Evolutionary conservation across 2,888 invertebrate genomes (phyloP).

Genomic region (Harpalus rufipes): DNA sequence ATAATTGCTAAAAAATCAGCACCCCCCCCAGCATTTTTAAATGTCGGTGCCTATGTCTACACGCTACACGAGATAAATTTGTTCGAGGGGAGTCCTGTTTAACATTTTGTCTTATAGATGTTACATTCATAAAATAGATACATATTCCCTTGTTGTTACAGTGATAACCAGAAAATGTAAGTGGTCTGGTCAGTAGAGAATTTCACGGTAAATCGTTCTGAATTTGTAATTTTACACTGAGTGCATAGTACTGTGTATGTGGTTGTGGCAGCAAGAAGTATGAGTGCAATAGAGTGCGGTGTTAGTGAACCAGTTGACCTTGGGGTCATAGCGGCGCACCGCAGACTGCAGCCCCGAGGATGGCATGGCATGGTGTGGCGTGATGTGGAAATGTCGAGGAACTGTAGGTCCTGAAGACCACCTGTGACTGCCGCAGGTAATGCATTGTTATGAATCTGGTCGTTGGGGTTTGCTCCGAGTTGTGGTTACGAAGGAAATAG

Average conservation of each 20-base stretch:
- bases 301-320: slow-evolving; percentile 60
- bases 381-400: slow-evolving; percentile 21
- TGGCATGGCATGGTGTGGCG: neutral
- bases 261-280: slow-evolving; percentile 28
- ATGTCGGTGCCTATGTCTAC: too few species aligned
- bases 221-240: neutral
- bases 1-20: too few species aligned
- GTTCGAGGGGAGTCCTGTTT: too few species aligned
- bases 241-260: slow-evolving; percentile 36
- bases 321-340: slow-evolving; percentile 48
- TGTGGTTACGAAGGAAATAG: neutral
- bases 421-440: slow-evolving; percentile 30
- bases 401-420: slow-evolving; percentile 14
- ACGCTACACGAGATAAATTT: too few species aligned
- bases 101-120: too few species aligned
- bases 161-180: neutral
- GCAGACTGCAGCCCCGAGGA: slow-evolving; percentile 23
- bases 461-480: neutral
- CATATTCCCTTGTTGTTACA: neutral
- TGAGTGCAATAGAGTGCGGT: slow-evolving; percentile 35
- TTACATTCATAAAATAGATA: too few species aligned
- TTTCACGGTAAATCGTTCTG: neutral
- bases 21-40: too few species aligned
- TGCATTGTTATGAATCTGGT: neutral
- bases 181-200: neutral